These are phyloP conservation scores for Linurgus olivaceus DNA, from an alignment of 2,797 vertebrate genomes.

Conservation along the genomic window DNA sequence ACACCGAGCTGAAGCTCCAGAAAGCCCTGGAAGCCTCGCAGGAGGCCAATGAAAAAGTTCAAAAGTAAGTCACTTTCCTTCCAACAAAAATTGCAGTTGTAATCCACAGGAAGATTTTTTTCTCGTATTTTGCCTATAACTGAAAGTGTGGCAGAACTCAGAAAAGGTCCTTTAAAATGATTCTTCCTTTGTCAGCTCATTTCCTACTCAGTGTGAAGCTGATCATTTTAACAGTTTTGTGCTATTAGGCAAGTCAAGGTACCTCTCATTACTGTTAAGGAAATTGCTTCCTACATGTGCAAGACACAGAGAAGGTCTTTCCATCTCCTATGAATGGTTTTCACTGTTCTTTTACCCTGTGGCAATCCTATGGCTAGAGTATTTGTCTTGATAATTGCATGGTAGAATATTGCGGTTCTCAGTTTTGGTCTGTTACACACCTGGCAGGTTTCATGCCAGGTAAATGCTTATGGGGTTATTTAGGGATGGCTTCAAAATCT, in stretches of 20 bases:
- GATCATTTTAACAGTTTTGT: not conserved
- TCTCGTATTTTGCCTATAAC: not conserved
- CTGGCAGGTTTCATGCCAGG: not conserved
- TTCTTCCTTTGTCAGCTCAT: not conserved
- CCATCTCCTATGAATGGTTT: not conserved
- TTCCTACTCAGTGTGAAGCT: not conserved
- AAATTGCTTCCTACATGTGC: not conserved
- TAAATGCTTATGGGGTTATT: not conserved
- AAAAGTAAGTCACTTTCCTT: slow-evolving; percentile 79
- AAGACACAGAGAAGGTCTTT: not conserved
- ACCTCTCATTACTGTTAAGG: not conserved
- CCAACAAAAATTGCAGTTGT: not conserved
- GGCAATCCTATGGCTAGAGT: not conserved
- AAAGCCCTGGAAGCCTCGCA: slow-evolving; percentile 75
- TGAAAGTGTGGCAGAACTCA: not conserved
- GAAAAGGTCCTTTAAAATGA: not conserved
- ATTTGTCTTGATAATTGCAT: slow-evolving; percentile 14
- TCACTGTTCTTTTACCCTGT: not conserved
- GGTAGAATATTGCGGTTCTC: not conserved
- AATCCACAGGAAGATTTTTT: not conserved
- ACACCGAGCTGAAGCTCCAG: slow-evolving; percentile 79
- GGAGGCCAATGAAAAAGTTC: slow-evolving; percentile 83
- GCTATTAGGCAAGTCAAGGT: not conserved
- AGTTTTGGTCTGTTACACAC: not conserved
- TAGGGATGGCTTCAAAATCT: not conserved